Conservation (phyloP, 2,113 vertebrate species). For the Centropus bengalensis region DNA sequence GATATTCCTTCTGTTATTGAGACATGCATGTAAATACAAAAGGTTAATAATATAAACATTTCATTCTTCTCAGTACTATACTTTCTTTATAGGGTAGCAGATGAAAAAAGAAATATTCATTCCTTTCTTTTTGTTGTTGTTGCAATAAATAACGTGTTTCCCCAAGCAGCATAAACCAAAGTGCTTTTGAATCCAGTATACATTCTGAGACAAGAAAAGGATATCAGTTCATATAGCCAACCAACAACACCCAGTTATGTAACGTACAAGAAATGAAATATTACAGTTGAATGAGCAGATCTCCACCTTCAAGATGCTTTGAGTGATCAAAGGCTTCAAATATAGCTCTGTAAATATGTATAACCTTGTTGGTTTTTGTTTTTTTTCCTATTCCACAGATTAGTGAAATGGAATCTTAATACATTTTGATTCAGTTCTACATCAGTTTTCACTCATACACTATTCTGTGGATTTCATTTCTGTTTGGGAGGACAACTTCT, state of each 20-base stretch:
- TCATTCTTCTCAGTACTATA: not conserved
- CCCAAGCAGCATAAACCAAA: not conserved
- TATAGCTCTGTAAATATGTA: not conserved
- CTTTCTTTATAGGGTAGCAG: not conserved
- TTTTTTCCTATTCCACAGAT: slow-evolving; percentile 11
- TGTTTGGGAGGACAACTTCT: not conserved
- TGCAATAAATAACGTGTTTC: not conserved
- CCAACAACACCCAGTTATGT: not conserved
- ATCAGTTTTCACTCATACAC: not conserved
- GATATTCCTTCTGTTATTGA: not conserved
- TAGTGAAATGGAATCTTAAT: not conserved
- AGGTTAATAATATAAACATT: not conserved
- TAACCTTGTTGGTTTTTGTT: not conserved
- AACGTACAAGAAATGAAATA: not conserved
- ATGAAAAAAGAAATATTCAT: not conserved
- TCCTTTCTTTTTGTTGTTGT: not conserved
- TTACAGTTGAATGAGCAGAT: not conserved
- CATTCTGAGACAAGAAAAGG: not conserved
- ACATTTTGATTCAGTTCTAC: not conserved
- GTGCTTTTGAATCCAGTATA: not conserved
- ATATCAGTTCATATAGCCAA: not conserved
- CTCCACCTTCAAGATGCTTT: not conserved
- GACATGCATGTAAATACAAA: not conserved
- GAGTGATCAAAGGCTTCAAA: not conserved
- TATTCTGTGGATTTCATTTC: not conserved